phyloP scores from a whole-genome alignment of 64 coral and sea anemone species.

The Actinia tenebrosa region DNA sequence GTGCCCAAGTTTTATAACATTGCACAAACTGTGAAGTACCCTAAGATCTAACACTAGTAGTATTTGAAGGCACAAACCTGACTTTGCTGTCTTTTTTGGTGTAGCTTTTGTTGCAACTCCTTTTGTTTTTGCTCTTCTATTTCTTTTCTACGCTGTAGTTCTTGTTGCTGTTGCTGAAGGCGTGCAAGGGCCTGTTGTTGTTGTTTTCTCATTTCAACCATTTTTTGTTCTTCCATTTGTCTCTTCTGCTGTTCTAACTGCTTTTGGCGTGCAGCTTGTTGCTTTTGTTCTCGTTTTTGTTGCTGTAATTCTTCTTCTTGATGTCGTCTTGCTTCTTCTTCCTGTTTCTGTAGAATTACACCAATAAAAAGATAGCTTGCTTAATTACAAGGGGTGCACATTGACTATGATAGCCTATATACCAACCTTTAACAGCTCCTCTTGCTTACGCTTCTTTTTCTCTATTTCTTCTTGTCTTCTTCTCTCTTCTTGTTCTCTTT shows the following conservation, averaged over 20 bases:
- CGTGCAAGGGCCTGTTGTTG: slow-evolving; percentile 74
- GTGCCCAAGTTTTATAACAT: no score
- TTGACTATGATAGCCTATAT: background rate
- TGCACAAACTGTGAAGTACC: no score
- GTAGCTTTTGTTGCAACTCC: slow-evolving; percentile 79
- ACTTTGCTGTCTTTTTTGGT: slow-evolving; percentile 75
- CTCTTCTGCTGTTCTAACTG: slow-evolving; percentile 50
- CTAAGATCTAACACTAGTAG: background rate
- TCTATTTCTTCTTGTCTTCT: slow-evolving; percentile 59
- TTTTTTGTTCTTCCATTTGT: slow-evolving; percentile 51
- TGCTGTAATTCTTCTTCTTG: slow-evolving; percentile 41
- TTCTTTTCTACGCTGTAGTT: slow-evolving; percentile 52
- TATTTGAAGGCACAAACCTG: background rate
- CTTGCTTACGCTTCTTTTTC: slow-evolving; percentile 32
- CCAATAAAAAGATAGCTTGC: no score
- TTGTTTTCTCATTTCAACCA: slow-evolving; percentile 48
- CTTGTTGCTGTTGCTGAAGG: slow-evolving; percentile 85
- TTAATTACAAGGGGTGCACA: no score
- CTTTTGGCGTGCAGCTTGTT: slow-evolving; percentile 37
- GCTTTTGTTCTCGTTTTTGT: slow-evolving; percentile 52
- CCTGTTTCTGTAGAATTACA: slow-evolving; percentile 13
- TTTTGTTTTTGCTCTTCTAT: slow-evolving; percentile 57
- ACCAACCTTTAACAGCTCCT: slow-evolving; percentile 35
- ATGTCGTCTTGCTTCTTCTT: slow-evolving; percentile 44
- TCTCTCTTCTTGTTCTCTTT: slow-evolving; percentile 60